Evolutionary conservation across 2,797 vertebrate species (phyloP).

Genomic region (Coregonus suidteri): DNA sequence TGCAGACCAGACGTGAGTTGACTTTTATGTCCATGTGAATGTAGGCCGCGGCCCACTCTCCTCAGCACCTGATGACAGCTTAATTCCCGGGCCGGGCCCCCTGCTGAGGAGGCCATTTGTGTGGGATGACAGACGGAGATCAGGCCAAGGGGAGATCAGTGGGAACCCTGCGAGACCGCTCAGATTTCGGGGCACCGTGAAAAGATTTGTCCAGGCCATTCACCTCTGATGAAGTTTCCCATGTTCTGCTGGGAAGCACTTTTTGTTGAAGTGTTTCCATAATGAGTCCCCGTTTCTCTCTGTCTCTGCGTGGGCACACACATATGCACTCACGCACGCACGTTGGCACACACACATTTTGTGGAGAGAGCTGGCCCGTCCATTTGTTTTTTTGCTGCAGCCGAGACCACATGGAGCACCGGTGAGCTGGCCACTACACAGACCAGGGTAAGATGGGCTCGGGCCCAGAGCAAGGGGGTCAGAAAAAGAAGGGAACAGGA

Average conservation of each 20-base stretch:
- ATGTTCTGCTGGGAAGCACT: slow-evolving; percentile 77
- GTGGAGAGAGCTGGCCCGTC: slow-evolving; percentile 64
- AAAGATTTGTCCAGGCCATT: slow-evolving; percentile 85
- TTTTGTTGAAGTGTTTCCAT: slow-evolving; percentile 79
- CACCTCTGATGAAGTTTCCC: slow-evolving; percentile 77
- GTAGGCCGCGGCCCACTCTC: slow-evolving; percentile 49
- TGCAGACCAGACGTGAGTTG: slow-evolving; percentile 40
- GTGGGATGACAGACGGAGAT: slow-evolving; percentile 83
- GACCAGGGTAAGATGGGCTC: slow-evolving; percentile 77
- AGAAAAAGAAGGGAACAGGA: slow-evolving; percentile 50
- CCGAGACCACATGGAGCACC: slow-evolving; percentile 79
- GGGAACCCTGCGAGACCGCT: slow-evolving; percentile 80
- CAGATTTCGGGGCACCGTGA: slow-evolving; percentile 87
- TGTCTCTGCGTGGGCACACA: slow-evolving; percentile 36
- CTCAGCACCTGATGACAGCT: slow-evolving; percentile 85
- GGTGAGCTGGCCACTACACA: slow-evolving; percentile 76
- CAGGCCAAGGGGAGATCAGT: slow-evolving; percentile 82
- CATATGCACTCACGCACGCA: slow-evolving; percentile 25
- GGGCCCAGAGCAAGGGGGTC: slow-evolving; percentile 51
- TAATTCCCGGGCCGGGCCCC: slow-evolving; percentile 79
- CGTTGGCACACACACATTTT: slow-evolving; percentile 34
- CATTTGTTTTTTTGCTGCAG: slow-evolving; percentile 75
- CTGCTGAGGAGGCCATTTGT: slow-evolving; percentile 77
- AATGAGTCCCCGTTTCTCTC: slow-evolving; percentile 75
- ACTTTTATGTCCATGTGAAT: slow-evolving; percentile 71